phyloP scores from a whole-genome alignment of 2,888 invertebrate species.

The Fragum fragum region DNA sequence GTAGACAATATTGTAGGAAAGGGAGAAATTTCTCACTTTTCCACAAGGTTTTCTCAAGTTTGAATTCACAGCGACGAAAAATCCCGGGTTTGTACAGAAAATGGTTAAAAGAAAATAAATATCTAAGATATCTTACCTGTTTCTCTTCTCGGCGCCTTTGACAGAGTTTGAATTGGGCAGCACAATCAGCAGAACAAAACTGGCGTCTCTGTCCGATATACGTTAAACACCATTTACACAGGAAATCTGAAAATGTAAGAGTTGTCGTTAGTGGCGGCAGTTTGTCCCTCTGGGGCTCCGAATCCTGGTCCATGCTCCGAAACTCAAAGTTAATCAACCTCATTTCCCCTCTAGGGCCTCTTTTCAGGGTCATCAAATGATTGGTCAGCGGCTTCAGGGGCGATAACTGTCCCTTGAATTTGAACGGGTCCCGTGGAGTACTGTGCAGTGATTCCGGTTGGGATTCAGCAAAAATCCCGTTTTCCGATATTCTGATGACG shows the following conservation, averaged over 20 bases:
- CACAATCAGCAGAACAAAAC: conserved; percentile 68
- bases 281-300: conserved; percentile 29
- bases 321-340: conserved; percentile 57
- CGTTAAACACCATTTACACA: conserved; percentile 67
- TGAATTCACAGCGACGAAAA: no score
- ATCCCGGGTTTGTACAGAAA: no score
- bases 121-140: conserved; percentile 40
- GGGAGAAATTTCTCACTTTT: no score
- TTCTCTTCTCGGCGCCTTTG: conserved; percentile 57
- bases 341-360: conserved; percentile 40
- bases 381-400: conserved; percentile 37
- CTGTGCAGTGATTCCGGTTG: conserved; percentile 1
- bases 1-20: no score
- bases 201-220: conserved; percentile 68
- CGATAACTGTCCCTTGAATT: conserved; percentile 31
- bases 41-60: no score
- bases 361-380: conserved; percentile 39
- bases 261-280: conserved; percentile 54
- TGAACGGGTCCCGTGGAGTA: conserved; percentile 29
- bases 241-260: conserved; percentile 66
- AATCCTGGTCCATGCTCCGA: conserved; percentile 43
- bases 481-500: conserved; percentile 40
- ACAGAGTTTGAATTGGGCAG: conserved; percentile 65
- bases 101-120: no score
- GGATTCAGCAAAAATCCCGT: conserved; percentile 25